Evolutionary conservation across 1,140 invertebrate species (phyloP), one percentile per base, ranked within the genome.

Genomic region (Drosophila biarmipes): DNA sequence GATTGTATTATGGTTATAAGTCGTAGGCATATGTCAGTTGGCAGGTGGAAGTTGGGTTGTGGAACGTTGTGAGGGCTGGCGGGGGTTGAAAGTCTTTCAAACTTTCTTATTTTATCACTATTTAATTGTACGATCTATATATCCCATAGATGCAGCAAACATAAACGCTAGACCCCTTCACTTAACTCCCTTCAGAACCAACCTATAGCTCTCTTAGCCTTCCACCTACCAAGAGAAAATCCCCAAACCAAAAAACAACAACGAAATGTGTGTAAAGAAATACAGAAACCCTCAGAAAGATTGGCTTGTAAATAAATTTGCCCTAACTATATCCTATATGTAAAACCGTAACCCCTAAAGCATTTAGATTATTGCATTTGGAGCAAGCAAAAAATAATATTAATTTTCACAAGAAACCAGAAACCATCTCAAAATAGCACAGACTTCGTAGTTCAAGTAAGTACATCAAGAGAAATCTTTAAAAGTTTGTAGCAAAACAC

Each of bases 251-350:
- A 40, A 46, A 42, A 64, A 54, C 45, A 74, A 78, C 82, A 82
- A 78, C 78, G 81, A 87, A 71, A 78, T 42, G 55, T 52, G 53
- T 79, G 66, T 72, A 82, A 56, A 69, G 66, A 68, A 29, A 64
- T 63, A 42, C 52, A 48, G 45, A 57, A 55, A 38, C 38, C 8
- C 51, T 43, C 54, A 52, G 21, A 71, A 27, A 51, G 69, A 87
- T 89, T 89, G 79, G 84, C 84, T 73, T 87, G 84, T 87, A 87
- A 87, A 87, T 87, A 87, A 63, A 80, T 53, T 35, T 58, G 43
- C 71, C 29, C 40, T 7, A 62, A 73, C 71, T 76, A 35, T 56
- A 69, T 38, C 31, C 55, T 56, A 56, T 27, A 45, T 69, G 56
- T 64, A 55, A 49, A 64, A 24, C 38, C 55, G 57, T 48, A 76